These are phyloP conservation scores for Beris morrisii DNA, from an alignment of 2,888 invertebrate species.

Conservation along the genomic window DNA sequence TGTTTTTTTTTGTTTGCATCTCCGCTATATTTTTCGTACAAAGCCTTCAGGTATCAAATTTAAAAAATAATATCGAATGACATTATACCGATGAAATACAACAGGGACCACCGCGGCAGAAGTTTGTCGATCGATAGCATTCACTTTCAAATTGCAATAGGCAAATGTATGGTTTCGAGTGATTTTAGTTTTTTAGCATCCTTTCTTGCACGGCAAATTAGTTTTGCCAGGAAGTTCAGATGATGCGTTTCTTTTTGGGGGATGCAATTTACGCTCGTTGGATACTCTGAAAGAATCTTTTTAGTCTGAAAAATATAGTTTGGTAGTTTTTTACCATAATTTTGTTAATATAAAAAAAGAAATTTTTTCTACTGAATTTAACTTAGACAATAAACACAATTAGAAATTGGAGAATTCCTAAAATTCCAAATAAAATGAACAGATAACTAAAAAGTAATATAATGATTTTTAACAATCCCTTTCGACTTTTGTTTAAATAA, in stretches of 20 bases:
- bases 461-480: no score
- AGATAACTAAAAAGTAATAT: no score
- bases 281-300: no score
- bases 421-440: no score
- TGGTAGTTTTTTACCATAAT: no score
- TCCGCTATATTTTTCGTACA: background rate
- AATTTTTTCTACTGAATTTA: no score
- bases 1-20: background rate
- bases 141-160: constrained; percentile 27
- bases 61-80: constrained; percentile 28
- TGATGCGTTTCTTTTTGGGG: constrained; percentile 15
- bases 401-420: no score
- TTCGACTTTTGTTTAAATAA: no score
- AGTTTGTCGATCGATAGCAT: constrained; percentile 3
- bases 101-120: constrained; percentile 17
- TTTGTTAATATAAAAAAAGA: no score
- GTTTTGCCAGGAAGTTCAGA: constrained; percentile 27
- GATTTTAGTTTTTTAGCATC: constrained; percentile 13
- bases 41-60: constrained; percentile 21
- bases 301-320: no score
- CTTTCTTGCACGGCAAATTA: constrained; percentile 10
- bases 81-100: constrained; percentile 2
- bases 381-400: no score
- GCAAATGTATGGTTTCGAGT: constrained; percentile 30
- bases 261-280: no score